Base-by-base conservation (phyloP, 2,888 invertebrate species). In the Drosophila stalkeri region DNA sequence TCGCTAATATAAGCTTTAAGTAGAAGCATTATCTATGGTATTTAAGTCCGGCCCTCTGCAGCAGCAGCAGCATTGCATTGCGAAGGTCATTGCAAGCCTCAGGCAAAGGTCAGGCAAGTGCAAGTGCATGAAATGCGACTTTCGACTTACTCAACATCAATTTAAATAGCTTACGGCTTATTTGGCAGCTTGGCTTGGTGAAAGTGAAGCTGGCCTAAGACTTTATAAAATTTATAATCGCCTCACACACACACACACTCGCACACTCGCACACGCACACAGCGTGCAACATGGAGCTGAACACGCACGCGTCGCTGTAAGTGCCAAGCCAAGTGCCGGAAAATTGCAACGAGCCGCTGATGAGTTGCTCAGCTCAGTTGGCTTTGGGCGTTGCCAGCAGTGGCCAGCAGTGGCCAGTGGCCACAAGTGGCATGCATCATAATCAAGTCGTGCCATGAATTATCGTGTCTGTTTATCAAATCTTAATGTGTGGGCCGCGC, bases 321-420 rank as follows among this genome's bases (percentile, higher is more conserved):
- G 69, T 86, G 83, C 78, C 83, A 89, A 89, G 35, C 72, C 67
- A 84, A 86, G 59, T 84, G 84, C 84, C 84, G 84, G 84, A 84
- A 84, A 84, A 84, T 83, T 63, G 70, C 64, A 56, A 46, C 43
- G 14, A 52, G 44, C 44, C 54, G 72, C 69, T 80, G 84, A 82
- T 83, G 82, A 83, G 84, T 83, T 83, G 77, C 77, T 51, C 18
- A 0, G 49, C 49, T 18, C 49, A 47, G 46, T 61, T 72, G 47
- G 31, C 41, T 31, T 63, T 43, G 68, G 79, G 79, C 79, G 76
- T 77, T 55, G 79, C 74, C 64, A 69, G 74, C 52, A 12, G 33
- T 31, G 52, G 27, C 52, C n/a, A 8, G 41, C n/a, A 8, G 41
- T 20, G 55, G 51, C 46, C n/a, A 41, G 49, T 44, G 49, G 54